phyloP scores from a whole-genome alignment of 2,888 invertebrate genomes.

The Hylaea fasciaria region DNA sequence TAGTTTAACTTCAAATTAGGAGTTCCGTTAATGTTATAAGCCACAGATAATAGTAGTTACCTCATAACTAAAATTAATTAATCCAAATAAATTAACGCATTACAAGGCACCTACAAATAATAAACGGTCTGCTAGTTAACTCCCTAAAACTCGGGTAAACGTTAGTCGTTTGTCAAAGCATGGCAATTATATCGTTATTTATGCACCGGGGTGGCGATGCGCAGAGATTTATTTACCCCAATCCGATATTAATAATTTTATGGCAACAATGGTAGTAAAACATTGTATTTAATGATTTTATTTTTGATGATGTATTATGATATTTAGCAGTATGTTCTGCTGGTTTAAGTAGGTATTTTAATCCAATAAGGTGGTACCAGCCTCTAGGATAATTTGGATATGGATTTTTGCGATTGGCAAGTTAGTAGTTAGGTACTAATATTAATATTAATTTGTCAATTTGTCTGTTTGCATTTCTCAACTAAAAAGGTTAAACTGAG shows the following conservation, averaged over 20 bases:
- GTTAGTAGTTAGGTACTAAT: too few species aligned
- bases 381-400: too few species aligned
- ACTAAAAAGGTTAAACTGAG: too few species aligned
- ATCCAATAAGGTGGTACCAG: too few species aligned
- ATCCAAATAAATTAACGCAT: slow-evolving; percentile 20
- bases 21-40: too few species aligned
- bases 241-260: slow-evolving; percentile 35
- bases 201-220: slow-evolving; percentile 65
- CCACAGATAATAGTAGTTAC: background rate
- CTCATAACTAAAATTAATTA: slow-evolving; percentile 5
- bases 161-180: slow-evolving; percentile 75
- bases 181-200: slow-evolving; percentile 79
- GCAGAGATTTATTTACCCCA: slow-evolving; percentile 58
- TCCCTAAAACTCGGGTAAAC: slow-evolving; percentile 48
- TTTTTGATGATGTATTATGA: slow-evolving; percentile 1
- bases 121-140: slow-evolving; percentile 42
- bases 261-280: slow-evolving; percentile 27
- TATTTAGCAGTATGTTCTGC: background rate
- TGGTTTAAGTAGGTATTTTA: background rate
- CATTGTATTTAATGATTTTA: slow-evolving; percentile 21
- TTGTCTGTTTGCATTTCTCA: too few species aligned
- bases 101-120: slow-evolving; percentile 29
- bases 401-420: too few species aligned
- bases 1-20: too few species aligned
- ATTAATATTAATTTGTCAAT: too few species aligned